These are phyloP conservation scores for Dipodomys merriami DNA, from an alignment of 2,113 vertebrate genomes.

Conservation along the genomic window DNA sequence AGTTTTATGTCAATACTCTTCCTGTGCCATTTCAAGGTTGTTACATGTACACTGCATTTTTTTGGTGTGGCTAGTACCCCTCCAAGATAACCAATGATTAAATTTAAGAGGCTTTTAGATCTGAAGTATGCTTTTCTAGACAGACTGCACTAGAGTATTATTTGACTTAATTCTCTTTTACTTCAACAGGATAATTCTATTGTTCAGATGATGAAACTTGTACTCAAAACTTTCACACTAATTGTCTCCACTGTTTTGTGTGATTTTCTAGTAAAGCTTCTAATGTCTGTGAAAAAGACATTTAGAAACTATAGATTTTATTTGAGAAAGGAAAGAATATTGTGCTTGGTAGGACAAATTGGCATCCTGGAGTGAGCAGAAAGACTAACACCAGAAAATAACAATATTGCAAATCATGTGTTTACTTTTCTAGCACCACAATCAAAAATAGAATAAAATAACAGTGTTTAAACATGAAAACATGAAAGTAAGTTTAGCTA, in stretches of 20 bases:
- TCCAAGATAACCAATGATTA: constrained; percentile 11
- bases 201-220: neutral
- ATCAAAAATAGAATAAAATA: neutral
- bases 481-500: neutral
- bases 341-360: neutral
- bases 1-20: neutral
- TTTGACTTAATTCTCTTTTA: neutral
- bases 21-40: neutral
- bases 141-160: neutral
- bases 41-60: neutral
- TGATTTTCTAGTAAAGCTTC: neutral
- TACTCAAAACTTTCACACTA: neutral
- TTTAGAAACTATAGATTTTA: neutral
- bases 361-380: neutral
- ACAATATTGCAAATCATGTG: neutral
- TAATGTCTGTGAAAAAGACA: neutral
- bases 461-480: neutral
- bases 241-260: neutral
- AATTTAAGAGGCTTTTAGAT: neutral
- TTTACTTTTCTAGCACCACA: neutral
- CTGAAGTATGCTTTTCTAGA: neutral
- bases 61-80: neutral
- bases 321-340: neutral
- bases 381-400: neutral
- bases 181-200: neutral